Evolutionary conservation across 2,113 vertebrate species (phyloP), one percentile per base, ranked within the genome.

Genomic region (Sander vitreus): DNA sequence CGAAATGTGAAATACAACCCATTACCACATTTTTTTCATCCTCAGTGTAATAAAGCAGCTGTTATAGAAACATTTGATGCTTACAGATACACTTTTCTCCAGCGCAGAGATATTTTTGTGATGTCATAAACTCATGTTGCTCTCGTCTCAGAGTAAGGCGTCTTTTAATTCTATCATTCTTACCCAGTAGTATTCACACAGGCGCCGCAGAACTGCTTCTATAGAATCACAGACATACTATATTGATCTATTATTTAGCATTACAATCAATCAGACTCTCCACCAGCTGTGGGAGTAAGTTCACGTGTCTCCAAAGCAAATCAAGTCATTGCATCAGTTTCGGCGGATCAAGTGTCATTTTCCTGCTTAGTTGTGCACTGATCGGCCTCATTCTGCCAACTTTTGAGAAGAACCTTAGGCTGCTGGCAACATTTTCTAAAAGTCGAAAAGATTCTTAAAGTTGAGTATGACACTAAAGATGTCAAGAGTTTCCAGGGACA

Each of bases 241-340:
- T 82, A 77, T 78, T 87, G 74, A 90, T 91, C 74, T 76, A 87
- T 90, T 87, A 85, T 84, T 88, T 73, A 91, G 67, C 27, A 53
- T 76, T 67, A 51, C 53, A 27, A 55, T 81, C 76, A 59, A 76
- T 76, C 75, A 33, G 62, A 73, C 55, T 48, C n/a, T 25, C n/a
- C 15, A 57, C 45, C 62, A 69, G 71, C 18, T 9, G 50, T 6
- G 73, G 63, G 63, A 78, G 48, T 78, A 23, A n/a, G 71, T 18
- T 57, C 63, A 65, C 25, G 3, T 39, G 58, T 57, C 68, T 77
- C 54, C 27, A 9, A 59, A 79, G 71, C 47, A 84, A 84, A 82
- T 85, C 77, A 36, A 55, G 21, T 72, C 27, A 25, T 87, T 79
- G 57, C 76, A 73, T 88, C 39, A 51, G 62, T 78, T 68, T 73